These are phyloP conservation scores for Dryadula phaetusa DNA, from an alignment of 2,888 invertebrate species.

Conservation along the genomic window DNA sequence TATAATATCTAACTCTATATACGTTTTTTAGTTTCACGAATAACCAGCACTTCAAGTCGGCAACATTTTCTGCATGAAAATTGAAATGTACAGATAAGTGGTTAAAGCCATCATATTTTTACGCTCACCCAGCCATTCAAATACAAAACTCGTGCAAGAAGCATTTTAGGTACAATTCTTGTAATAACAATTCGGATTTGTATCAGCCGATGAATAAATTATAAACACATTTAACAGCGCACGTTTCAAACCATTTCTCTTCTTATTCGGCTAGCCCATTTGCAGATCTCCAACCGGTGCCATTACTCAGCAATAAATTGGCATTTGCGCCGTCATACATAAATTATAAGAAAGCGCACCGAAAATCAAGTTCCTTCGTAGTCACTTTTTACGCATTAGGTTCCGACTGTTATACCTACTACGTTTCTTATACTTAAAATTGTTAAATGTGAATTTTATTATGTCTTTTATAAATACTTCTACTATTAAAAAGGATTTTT, in stretches of 20 bases:
- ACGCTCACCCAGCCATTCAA: background rate
- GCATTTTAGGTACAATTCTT: constrained; percentile 54
- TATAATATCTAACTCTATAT: background rate
- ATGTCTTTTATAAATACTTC: constrained; percentile 31
- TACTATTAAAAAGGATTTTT: no score
- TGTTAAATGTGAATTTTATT: constrained; percentile 41
- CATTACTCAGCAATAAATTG: constrained; percentile 85
- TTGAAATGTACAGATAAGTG: constrained; percentile 7
- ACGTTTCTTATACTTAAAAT: constrained; percentile 43
- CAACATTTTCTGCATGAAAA: constrained; percentile 6
- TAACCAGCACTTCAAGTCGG: background rate
- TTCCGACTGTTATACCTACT: constrained; percentile 49
- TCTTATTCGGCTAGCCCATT: constrained; percentile 81
- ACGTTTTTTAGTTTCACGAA: background rate
- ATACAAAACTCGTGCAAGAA: constrained; percentile 13
- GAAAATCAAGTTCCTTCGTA: constrained; percentile 74
- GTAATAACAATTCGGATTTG: constrained; percentile 75
- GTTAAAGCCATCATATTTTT: constrained; percentile 2
- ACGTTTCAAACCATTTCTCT: constrained; percentile 81
- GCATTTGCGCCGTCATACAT: constrained; percentile 84
- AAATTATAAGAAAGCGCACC: constrained; percentile 77
- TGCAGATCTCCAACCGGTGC: constrained; percentile 82
- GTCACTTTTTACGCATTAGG: constrained; percentile 69
- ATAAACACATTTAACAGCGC: constrained; percentile 81
- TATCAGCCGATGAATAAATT: constrained; percentile 80